These are phyloP conservation scores for Lipophrys pholis DNA, from an alignment of 2,113 vertebrate species.

Conservation along the genomic window DNA sequence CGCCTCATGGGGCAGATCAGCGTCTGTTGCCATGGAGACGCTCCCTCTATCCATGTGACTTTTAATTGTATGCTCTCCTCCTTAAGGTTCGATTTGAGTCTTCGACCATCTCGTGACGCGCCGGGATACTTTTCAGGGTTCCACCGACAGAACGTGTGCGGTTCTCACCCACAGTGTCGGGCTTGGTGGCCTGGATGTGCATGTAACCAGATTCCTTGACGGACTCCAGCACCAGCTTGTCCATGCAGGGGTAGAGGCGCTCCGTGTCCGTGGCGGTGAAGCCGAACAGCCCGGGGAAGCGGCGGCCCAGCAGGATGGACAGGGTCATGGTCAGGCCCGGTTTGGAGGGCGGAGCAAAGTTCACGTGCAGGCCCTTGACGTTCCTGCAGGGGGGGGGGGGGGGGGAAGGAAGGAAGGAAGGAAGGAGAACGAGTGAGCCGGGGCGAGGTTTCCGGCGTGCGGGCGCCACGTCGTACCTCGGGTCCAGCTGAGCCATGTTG, in stretches of 20 bases:
- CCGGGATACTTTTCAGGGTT: too few species aligned
- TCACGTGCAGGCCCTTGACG: slow-evolving; percentile 88
- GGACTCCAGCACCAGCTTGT: slow-evolving; percentile 78
- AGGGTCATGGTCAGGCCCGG: slow-evolving; percentile 48
- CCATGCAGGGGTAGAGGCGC: slow-evolving; percentile 78
- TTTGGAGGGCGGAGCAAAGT: slow-evolving; percentile 67
- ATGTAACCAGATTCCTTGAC: slow-evolving; percentile 88
- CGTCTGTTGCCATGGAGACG: too few species aligned
- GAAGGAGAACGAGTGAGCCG: too few species aligned
- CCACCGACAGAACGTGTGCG: too few species aligned
- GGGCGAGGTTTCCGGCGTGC: too few species aligned
- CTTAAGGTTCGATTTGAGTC: too few species aligned
- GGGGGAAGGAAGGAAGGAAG: too few species aligned
- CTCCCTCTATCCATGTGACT: too few species aligned
- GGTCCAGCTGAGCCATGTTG: slow-evolving; percentile 90
- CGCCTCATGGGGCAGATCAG: too few species aligned
- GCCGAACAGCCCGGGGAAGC: slow-evolving; percentile 85
- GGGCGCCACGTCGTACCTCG: slow-evolving; percentile 64
- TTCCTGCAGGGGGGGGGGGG: slow-evolving; percentile 67
- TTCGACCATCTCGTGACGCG: too few species aligned
- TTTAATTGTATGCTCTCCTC: too few species aligned
- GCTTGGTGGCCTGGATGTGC: slow-evolving; percentile 92
- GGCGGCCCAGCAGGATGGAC: slow-evolving; percentile 82
- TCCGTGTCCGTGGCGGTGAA: slow-evolving; percentile 81
- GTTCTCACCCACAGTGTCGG: slow-evolving; percentile 88